Evolutionary conservation across 2,888 invertebrate genomes (phyloP), one percentile per base, ranked within the genome.

Genomic region (Drosophila meridiana): DNA sequence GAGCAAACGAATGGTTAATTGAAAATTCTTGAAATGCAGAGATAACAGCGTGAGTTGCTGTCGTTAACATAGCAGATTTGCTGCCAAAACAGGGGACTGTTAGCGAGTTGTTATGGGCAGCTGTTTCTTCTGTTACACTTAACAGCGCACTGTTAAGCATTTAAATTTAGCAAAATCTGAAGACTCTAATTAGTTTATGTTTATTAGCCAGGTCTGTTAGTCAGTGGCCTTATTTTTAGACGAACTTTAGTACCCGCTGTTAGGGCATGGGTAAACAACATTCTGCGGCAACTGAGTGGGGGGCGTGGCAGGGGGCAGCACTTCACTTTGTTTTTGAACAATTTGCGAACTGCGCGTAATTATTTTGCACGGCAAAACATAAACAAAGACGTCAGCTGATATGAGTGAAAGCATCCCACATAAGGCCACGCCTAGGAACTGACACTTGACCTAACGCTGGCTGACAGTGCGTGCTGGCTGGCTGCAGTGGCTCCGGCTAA

Each of bases 331-430:
- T 89, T 79, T 55, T 73, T 73, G 56, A 69, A 67, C 68, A 66
- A 69, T 70, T 70, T 72, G 64, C 70, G 87, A 80, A 78, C 63
- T 72, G 40, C 56, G 84, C 84, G 82, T 76, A 76, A 79, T 83
- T 82, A 67, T 73, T 73, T 73, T 55, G 56, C 64, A 69, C 47
- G 74, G 64, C 68, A 71, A 63, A 80, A 69, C 58, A 75, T 80
- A 89, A 86, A 87, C 88, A 85, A 80, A 73, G 68, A 70, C 89
- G 75, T 73, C 89, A 80, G 83, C 80, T 87, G 88, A 82, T 85
- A 75, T 76, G 73, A 69, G 78, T 61, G 48, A 68, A 47, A 50
- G 20, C 84, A 67, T 42, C 43, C 78, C 59, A 61, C 56, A 28
- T 42, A 73, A 66, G 68, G 76, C 61, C 53, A 28, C 52, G 57